These are phyloP conservation scores for Beroe ovata DNA, from an alignment of 37 sponge, comb jelly and placozoan species.

Conservation along the genomic window DNA sequence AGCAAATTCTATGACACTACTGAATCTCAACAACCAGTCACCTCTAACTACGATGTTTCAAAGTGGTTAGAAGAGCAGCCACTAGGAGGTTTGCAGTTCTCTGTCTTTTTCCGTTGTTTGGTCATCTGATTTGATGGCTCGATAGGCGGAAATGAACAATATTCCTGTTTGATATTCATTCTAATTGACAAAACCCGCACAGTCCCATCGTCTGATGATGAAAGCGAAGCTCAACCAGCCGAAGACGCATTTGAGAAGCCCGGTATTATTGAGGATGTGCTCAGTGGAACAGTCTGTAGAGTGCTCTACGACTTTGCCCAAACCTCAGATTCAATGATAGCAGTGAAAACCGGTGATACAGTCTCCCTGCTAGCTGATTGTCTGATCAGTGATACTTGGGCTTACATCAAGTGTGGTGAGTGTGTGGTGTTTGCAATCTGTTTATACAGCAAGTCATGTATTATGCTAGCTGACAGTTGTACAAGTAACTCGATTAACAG, in stretches of 20 bases:
- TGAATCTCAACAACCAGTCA: background rate
- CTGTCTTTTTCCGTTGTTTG: too few species aligned
- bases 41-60: background rate
- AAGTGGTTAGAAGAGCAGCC: constrained; percentile 32
- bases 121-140: too few species aligned
- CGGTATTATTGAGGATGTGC: constrained; percentile 25
- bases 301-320: constrained; percentile 26
- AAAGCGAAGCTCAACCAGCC: background rate
- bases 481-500: too few species aligned
- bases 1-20: constrained; percentile 20
- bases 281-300: constrained; percentile 15
- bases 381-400: constrained; percentile 44
- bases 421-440: too few species aligned
- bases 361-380: constrained; percentile 21
- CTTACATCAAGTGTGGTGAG: constrained; percentile 36
- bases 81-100: background rate
- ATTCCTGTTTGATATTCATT: too few species aligned
- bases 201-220: background rate
- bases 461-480: too few species aligned
- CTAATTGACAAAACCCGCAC: too few species aligned
- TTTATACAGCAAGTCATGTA: too few species aligned
- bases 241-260: constrained; percentile 49
- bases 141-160: too few species aligned
- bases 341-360: background rate
- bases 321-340: background rate